Base-by-base conservation (phyloP, 2,113 vertebrate species). In the Takifugu bimaculatus region DNA sequence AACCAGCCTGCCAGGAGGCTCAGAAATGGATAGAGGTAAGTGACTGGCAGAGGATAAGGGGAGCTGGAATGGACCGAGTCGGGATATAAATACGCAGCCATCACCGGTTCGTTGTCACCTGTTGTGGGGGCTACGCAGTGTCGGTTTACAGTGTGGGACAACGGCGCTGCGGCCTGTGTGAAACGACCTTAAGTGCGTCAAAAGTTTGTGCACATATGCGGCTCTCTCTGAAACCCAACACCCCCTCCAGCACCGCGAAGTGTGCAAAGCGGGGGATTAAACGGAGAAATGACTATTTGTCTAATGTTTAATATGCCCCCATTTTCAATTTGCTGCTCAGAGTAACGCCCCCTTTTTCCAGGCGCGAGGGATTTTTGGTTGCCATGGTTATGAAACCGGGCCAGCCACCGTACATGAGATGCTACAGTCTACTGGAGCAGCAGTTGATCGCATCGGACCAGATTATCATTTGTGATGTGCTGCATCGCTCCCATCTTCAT, bases 21-120 rank as follows among this genome's bases (percentile, higher is more conserved):
- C 95, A 94, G 88, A 92, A 93, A 87, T 97, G 95, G 95, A 95
- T 97, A 62, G 93, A 97, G 93, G 94, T 97, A 81, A 91, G 92
- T 47, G 65, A 57, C 26, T 26, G 2, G 35, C 6, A 15, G 58
- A 14, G 47, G 47, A 15, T 13, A 12, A 5, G 44, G 44, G 44
- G 12, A 1, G 6, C 4, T 45, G 44, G 14, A 4, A 15, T 13
- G 44, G 12, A 13, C 12, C 57, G 61, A 32, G 53, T 3, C 13
- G 39, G 57, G 78, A 70, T 83, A 81, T 75, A 86, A 85, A 85
- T 85, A 84, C 1, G 10, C 68, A 48, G 61, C 29, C 29, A 32
- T 32, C 70, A 47, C 58, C 74, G 62, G 61, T 66, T 72, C 65
- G 26, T 15, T 78, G 68, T 85, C 85, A 84, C 85, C 84, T 87